These are phyloP conservation scores for Vanessa atalanta DNA, from an alignment of 1,140 invertebrate genomes.

Conservation along the genomic window DNA sequence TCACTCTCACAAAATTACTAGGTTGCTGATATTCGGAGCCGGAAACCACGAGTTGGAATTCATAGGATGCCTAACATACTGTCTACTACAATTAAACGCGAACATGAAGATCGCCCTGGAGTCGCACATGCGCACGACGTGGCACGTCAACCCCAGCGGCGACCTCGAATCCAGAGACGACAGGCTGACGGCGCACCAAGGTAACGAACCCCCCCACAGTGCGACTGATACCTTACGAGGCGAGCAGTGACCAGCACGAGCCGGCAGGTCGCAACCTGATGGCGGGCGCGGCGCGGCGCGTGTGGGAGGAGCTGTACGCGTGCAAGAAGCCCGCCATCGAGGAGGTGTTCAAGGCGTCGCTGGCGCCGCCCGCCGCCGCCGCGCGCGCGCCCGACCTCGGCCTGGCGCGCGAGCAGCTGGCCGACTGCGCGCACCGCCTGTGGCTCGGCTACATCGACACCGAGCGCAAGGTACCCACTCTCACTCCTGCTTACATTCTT, in stretches of 20 bases:
- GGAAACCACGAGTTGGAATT: constrained; percentile 97
- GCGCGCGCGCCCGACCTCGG: constrained; percentile 91
- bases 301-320: constrained; percentile 98
- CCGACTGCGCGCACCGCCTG: constrained; percentile 91
- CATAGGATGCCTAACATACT: constrained; percentile 96
- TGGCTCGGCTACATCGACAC: constrained; percentile 96
- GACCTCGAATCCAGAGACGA: constrained; percentile 88
- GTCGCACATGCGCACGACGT: constrained; percentile 89
- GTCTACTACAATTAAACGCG: constrained; percentile 95
- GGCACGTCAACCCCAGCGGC: constrained; percentile 91
- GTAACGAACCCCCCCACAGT: constrained; percentile 44
- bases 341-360: constrained; percentile 94
- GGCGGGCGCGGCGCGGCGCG: constrained; percentile 92
- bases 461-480: constrained; percentile 87
- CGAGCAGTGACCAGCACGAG: neutral
- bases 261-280: constrained; percentile 89
- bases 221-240: too few species aligned
- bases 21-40: constrained; percentile 93
- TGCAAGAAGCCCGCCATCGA: constrained; percentile 97
- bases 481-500: neutral
- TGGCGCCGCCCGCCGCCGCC: constrained; percentile 85
- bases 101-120: constrained; percentile 93
- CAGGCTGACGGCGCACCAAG: constrained; percentile 89
- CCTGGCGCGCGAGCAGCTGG: constrained; percentile 89
- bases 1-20: constrained; percentile 46